Evolutionary conservation across 2,888 invertebrate species (phyloP), one percentile per base, ranked within the genome.

Genomic region (Fissipunctia ypsillon): DNA sequence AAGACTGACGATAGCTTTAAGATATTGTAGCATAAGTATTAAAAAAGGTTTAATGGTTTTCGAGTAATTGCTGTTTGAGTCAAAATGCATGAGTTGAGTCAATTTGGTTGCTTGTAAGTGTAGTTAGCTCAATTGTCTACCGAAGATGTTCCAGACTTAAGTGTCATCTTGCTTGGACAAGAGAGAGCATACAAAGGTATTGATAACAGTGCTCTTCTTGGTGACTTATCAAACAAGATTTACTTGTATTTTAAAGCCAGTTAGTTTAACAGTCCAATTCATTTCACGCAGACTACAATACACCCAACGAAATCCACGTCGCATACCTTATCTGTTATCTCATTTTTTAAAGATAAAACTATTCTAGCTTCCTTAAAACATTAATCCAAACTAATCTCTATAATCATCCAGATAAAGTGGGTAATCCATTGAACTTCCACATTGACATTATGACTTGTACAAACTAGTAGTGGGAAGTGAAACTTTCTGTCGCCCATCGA

Each of bases 261-360:
- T 43, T 38, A 14, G 1, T 45, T 31, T 16, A 7, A 52, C 12
- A 54, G 72, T 35, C 83, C 83, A 77, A 84, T 83, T 31, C 45
- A 52, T 41, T 65, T 78, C 84, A 86, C 76, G 78, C 84, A 66
- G 81, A 83, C 79, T 80, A 66, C 38, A 84, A 73, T 74, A 81
- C 60, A 31, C 82, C 84, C 86, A 83, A 83, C 73, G 79, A 81
- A 81, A 84, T 85, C 86, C 85, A 87, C 84, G 87, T 84, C 86
- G 83, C 84, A 84, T 88, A 88, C 83, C 88, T 91, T 94, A 95
- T 95, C 95, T 92, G 71, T 85, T 92, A 94, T 94, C 94, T 92
- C 91, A 93, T 94, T 94, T 94, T 90, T 93, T 88, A 90, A 88
- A 94, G 94, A 94, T 94, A 94, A 93, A 91, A 88, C 87, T 85